A percentile compares a stretch with the other conserved stretches of the same genome.
Conservation (phyloP, 2,888 invertebrate genomes). For the Agonopterix arenella region DNA sequence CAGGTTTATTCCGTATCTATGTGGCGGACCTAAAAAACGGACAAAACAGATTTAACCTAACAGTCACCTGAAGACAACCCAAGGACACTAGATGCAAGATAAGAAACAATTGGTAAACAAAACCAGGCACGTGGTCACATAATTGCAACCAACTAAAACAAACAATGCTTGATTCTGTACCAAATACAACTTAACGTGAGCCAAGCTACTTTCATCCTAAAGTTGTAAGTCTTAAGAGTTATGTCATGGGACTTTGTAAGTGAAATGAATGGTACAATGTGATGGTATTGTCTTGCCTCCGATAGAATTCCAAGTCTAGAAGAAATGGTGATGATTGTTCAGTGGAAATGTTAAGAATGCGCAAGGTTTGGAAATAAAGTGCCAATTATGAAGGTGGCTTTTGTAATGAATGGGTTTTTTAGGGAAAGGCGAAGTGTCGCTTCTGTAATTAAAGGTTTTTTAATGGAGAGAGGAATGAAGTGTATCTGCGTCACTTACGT, state of each 20-base stretch:
- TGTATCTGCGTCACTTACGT: no score
- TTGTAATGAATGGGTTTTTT: no score
- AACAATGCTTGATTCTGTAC: constrained; percentile 42
- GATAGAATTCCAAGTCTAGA: constrained; percentile 10
- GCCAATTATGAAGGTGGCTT: no score
- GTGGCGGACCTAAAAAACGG: no score
- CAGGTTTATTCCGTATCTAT: no score
- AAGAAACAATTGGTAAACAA: constrained; percentile 64
- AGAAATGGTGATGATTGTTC: constrained; percentile 13
- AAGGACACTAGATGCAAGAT: constrained; percentile 61
- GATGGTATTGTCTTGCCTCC: constrained; percentile 2
- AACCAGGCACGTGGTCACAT: constrained; percentile 48
- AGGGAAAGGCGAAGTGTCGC: no score
- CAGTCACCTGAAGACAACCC: constrained; percentile 7
- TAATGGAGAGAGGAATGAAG: no score
- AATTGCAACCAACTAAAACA: constrained; percentile 49
- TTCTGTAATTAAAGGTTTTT: no score
- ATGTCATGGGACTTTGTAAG: no score
- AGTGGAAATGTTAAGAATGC: neutral
- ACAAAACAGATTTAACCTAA: neutral
- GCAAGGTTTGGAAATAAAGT: neutral
- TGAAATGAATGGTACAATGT: neutral
- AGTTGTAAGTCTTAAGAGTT: no score
- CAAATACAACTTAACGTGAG: constrained; percentile 25
- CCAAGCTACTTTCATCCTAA: constrained; percentile 9